Conservation (phyloP, 1,140 invertebrate species). For the Temnothorax longispinosus region DNA sequence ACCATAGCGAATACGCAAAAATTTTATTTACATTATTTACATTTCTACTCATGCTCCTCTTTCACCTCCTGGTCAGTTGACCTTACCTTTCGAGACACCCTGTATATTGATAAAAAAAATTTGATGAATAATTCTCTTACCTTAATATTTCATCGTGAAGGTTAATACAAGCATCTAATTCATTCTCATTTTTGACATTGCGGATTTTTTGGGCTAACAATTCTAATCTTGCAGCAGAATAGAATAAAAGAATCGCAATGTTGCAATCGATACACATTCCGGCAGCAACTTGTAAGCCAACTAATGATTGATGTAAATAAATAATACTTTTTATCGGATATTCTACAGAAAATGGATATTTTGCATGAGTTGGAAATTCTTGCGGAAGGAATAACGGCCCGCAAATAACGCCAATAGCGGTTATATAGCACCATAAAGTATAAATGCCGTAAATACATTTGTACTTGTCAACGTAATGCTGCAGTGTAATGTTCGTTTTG, state of each 20-base stretch:
- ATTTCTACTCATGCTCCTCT: too few relatives aligned
- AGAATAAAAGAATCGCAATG: slow-evolving; percentile 75
- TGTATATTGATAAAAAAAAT: too few relatives aligned
- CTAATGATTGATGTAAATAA: slow-evolving; percentile 77
- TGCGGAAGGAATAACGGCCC: slow-evolving; percentile 65
- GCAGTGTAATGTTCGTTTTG: background rate
- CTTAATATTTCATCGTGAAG: slow-evolving; percentile 73
- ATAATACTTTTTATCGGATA: slow-evolving; percentile 70
- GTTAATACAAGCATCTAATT: slow-evolving; percentile 71
- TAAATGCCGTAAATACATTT: slow-evolving; percentile 34
- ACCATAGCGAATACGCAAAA: too few relatives aligned
- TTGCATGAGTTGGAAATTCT: slow-evolving; percentile 72
- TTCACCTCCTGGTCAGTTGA: too few relatives aligned
- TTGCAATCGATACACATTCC: slow-evolving; percentile 73
- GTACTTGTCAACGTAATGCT: slow-evolving; percentile 68
- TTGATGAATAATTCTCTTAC: slow-evolving; percentile 44
- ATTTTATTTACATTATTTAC: too few relatives aligned
- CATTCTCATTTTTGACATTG: slow-evolving; percentile 37
- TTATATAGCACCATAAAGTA: slow-evolving; percentile 50
- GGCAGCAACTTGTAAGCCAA: slow-evolving; percentile 72
- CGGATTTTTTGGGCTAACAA: slow-evolving; percentile 64
- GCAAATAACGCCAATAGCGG: slow-evolving; percentile 54
- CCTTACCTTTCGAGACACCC: too few relatives aligned
- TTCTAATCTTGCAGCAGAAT: slow-evolving; percentile 71
- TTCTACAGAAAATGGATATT: slow-evolving; percentile 77